Percentiles rank a stretch among this genome's conserved stretches.
phyloP scores from a whole-genome alignment of 2,888 invertebrate genomes.

The Ctenicera cuprea region DNA sequence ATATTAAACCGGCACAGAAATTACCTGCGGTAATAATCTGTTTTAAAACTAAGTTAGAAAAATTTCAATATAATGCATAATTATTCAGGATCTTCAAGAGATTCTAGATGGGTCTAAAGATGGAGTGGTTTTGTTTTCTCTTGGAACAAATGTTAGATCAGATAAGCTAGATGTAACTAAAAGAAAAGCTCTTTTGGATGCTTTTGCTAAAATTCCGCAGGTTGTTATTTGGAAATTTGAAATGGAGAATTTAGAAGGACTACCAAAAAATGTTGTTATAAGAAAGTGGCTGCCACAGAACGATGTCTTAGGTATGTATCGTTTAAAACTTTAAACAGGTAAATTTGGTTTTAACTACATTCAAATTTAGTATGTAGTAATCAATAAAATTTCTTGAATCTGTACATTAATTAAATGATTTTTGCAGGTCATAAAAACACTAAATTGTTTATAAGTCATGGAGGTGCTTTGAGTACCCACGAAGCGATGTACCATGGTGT shows the following conservation, averaged over 20 bases:
- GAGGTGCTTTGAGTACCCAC: conserved; percentile 58
- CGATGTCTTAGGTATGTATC: conserved; percentile 66
- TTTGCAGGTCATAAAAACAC: conserved; percentile 57
- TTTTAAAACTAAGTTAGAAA: conserved; percentile 46
- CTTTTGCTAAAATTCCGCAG: conserved; percentile 67
- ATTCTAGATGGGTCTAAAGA: conserved; percentile 62
- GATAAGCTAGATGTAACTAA: conserved; percentile 56
- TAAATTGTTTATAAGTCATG: conserved; percentile 58
- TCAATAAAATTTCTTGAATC: no score
- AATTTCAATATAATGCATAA: background rate
- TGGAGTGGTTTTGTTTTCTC: conserved; percentile 67
- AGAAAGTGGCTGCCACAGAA: conserved; percentile 70
- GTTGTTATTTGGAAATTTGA: conserved; percentile 71
- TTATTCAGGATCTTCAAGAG: conserved; percentile 36
- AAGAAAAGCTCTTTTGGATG: conserved; percentile 56
- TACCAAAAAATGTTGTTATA: conserved; percentile 69
- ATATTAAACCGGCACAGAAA: conserved; percentile 60
- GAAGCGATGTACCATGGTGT: conserved; percentile 59
- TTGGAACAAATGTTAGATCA: conserved; percentile 66
- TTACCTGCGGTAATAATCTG: conserved; percentile 64
- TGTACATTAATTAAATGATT: background rate
- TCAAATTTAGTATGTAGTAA: no score
- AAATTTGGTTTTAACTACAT: no score
- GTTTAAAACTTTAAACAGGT: conserved; percentile 55
- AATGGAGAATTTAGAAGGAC: conserved; percentile 60